Evolutionary conservation across 2,113 vertebrate species (phyloP).

Genomic region (Oreochromis tanganicae): DNA sequence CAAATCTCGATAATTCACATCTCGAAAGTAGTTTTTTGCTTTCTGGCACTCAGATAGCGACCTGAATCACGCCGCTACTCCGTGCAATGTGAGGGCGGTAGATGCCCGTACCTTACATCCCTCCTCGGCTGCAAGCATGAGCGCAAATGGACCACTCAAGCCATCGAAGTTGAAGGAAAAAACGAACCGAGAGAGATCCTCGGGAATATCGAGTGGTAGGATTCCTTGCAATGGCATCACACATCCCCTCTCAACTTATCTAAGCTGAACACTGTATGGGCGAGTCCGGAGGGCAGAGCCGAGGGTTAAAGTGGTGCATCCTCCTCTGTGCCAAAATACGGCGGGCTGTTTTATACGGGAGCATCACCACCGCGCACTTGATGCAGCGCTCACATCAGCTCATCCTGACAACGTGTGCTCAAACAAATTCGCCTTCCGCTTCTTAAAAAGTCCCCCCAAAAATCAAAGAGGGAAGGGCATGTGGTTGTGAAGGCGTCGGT

Average conservation of each 20-base stretch:
- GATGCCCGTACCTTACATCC: slow-evolving; percentile 62
- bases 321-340: slow-evolving; percentile 56
- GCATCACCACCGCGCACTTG: slow-evolving; percentile 57
- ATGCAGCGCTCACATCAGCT: slow-evolving; percentile 58
- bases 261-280: slow-evolving; percentile 39
- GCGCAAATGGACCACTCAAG: slow-evolving; percentile 64
- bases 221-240: slow-evolving; percentile 41
- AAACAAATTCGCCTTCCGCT: slow-evolving; percentile 40
- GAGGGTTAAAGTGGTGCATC: slow-evolving; percentile 61
- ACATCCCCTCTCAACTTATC: slow-evolving; percentile 59
- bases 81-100: slow-evolving; percentile 64
- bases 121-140: slow-evolving; percentile 62
- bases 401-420: slow-evolving; percentile 50
- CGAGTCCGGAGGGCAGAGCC: slow-evolving; percentile 63
- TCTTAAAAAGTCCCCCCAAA: slow-evolving; percentile 21
- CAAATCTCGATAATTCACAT: slow-evolving; percentile 59
- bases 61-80: slow-evolving; percentile 61
- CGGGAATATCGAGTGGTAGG: slow-evolving; percentile 39
- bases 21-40: slow-evolving; percentile 63
- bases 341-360: slow-evolving; percentile 52
- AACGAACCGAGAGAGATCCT: slow-evolving; percentile 38
- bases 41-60: slow-evolving; percentile 48
- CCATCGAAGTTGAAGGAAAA: slow-evolving; percentile 65
- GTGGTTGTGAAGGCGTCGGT: neutral
- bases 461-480: neutral